phyloP scores from a whole-genome alignment of 2,113 vertebrate genomes.

The Rhinopomastus cyanomelas region DNA sequence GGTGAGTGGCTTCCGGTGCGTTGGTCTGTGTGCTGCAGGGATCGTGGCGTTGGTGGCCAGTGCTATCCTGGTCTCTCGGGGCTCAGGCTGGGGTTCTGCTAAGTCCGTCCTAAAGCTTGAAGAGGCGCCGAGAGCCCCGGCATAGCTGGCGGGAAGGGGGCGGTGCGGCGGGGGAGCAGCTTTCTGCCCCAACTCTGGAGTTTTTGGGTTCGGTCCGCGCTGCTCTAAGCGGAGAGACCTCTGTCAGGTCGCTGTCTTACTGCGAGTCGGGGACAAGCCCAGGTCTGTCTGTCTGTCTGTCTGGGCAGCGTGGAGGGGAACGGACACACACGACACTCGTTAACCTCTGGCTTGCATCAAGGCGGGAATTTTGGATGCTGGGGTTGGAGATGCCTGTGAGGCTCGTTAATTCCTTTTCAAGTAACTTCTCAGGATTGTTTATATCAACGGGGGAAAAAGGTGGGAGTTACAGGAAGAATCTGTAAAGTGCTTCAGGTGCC shows the following conservation, averaged over 20 bases:
- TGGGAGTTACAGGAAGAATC: not conserved
- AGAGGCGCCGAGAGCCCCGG: not conserved
- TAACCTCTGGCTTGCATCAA: accelerated
- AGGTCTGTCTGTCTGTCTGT: no score
- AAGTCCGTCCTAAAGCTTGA: not conserved
- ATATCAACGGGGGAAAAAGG: accelerated
- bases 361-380: not conserved
- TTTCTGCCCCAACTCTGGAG: not conserved
- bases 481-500: not conserved
- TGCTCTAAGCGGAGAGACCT: no score
- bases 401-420: accelerated
- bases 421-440: accelerated
- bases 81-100: accelerated
- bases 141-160: not conserved
- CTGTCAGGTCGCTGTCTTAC: accelerated
- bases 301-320: no score
- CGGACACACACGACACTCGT: no score
- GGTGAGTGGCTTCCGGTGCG: not conserved
- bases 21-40: accelerated
- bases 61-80: no score
- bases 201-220: no score
- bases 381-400: accelerated
- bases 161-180: no score
- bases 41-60: accelerated
- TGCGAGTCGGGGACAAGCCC: accelerated